Percentiles rank a stretch among this genome's conserved stretches.
These are phyloP conservation scores for Micoletzkya japonica DNA, from an alignment of 2,888 invertebrate species.

Conservation along the genomic window DNA sequence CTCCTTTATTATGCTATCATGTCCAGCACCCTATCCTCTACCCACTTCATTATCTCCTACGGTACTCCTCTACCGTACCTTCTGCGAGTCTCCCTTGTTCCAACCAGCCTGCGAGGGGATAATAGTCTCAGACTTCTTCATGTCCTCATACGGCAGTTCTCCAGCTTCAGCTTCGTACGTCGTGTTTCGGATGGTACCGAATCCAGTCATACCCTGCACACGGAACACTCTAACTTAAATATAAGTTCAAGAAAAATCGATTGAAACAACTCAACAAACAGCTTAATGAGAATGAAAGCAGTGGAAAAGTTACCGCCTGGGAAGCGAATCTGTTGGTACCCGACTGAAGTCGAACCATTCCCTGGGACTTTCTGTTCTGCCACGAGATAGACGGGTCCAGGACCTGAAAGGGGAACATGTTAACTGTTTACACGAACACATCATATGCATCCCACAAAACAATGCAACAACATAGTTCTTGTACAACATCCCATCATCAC, in stretches of 20 bases:
- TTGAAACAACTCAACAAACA: background rate
- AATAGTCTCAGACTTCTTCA: constrained; percentile 63
- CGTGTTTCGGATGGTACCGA: constrained; percentile 60
- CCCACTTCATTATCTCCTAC: background rate
- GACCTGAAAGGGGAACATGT: constrained; percentile 34
- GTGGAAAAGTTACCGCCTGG: constrained; percentile 40
- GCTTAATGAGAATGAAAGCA: background rate
- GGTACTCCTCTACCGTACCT: constrained; percentile 41
- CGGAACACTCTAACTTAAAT: background rate
- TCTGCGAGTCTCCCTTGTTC: constrained; percentile 64
- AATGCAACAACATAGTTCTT: too few species aligned
- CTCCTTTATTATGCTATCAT: background rate
- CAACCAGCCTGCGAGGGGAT: constrained; percentile 64
- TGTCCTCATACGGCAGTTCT: constrained; percentile 63
- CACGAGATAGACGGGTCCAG: constrained; percentile 61
- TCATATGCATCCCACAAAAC: too few species aligned
- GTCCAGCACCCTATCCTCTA: too few species aligned
- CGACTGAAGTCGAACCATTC: constrained; percentile 61
- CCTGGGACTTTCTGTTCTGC: constrained; percentile 62
- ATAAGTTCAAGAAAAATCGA: background rate
- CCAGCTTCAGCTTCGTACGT: constrained; percentile 62
- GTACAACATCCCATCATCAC: too few species aligned
- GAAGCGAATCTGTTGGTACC: constrained; percentile 63
- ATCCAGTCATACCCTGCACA: constrained; percentile 50
- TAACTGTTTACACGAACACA: background rate